phyloP scores from a whole-genome alignment of 2,888 invertebrate genomes.

The Rhamnusium bicolor region DNA sequence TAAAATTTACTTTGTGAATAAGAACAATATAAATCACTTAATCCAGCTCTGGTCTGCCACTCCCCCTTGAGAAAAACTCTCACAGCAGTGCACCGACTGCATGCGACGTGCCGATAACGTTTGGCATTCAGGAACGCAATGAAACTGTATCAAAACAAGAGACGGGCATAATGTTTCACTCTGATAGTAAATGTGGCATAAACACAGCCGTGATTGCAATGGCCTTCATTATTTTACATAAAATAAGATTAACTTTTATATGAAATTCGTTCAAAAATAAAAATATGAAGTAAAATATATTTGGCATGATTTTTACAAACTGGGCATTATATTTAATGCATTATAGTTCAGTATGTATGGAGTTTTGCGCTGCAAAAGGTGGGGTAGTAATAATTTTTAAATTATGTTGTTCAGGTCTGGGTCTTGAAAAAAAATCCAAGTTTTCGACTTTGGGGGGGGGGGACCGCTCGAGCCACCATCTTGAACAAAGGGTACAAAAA shows the following conservation, averaged over 20 bases:
- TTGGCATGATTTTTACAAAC: no score
- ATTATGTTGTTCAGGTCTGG: no score
- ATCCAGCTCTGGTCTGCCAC: conserved; percentile 16
- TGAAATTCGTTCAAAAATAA: no score
- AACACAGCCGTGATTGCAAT: not conserved
- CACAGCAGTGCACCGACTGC: conserved; percentile 30
- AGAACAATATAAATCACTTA: not conserved
- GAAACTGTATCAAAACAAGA: conserved; percentile 2
- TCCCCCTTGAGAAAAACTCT: conserved; percentile 27
- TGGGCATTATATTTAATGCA: no score
- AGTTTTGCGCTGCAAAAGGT: no score
- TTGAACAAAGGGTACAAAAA: no score
- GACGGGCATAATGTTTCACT: conserved; percentile 11
- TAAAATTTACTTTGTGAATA: not conserved
- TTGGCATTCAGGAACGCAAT: conserved; percentile 20
- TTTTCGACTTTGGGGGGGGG: no score
- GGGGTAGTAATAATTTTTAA: no score
- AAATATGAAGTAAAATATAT: no score
- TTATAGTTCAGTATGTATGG: no score
- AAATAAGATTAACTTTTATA: not conserved
- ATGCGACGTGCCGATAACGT: conserved; percentile 33
- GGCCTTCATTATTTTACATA: not conserved
- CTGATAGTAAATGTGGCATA: conserved; percentile 7
- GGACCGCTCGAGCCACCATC: no score
- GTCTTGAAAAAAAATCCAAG: no score